phyloP scores from a whole-genome alignment of 2,797 vertebrate genomes.

The Notolabrus celidotus region DNA sequence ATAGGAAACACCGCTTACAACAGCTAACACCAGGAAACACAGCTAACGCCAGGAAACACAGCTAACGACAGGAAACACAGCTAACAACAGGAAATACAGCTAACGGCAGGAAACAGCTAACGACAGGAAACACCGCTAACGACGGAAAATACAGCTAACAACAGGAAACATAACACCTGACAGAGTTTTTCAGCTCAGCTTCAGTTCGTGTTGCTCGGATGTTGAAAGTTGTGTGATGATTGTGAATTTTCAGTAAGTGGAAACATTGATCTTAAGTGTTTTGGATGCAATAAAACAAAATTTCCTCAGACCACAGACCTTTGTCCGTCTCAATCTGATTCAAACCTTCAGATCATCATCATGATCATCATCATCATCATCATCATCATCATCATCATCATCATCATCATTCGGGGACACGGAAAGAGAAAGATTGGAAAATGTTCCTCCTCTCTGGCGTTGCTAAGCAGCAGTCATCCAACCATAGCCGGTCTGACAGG shows the following conservation, averaged over 20 bases:
- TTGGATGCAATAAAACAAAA: background rate
- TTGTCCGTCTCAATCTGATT: background rate
- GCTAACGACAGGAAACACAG: background rate
- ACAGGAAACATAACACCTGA: background rate
- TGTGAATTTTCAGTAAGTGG: too few relatives aligned
- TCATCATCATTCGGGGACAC: conserved; percentile 29
- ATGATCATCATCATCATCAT: conserved; percentile 36
- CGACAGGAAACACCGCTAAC: background rate
- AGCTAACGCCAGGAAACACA: background rate
- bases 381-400: too few relatives aligned
- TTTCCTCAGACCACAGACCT: background rate
- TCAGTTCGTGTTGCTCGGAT: too few relatives aligned
- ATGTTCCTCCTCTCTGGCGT: conserved; percentile 56
- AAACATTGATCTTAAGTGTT: background rate
- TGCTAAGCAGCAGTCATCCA: conserved; percentile 79
- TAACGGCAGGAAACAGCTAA: conserved; percentile 14
- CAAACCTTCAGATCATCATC: conserved; percentile 15
- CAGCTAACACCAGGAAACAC: too few relatives aligned
- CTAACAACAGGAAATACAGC: background rate
- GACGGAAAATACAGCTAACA: background rate
- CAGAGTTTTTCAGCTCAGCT: background rate
- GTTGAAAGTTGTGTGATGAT: too few relatives aligned
- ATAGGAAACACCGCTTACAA: too few relatives aligned
- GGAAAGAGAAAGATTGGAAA: conserved; percentile 36
- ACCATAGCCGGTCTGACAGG: conserved; percentile 63